phyloP scores from a whole-genome alignment of 2,113 vertebrate genomes.

The Xiphophorus hellerii region DNA sequence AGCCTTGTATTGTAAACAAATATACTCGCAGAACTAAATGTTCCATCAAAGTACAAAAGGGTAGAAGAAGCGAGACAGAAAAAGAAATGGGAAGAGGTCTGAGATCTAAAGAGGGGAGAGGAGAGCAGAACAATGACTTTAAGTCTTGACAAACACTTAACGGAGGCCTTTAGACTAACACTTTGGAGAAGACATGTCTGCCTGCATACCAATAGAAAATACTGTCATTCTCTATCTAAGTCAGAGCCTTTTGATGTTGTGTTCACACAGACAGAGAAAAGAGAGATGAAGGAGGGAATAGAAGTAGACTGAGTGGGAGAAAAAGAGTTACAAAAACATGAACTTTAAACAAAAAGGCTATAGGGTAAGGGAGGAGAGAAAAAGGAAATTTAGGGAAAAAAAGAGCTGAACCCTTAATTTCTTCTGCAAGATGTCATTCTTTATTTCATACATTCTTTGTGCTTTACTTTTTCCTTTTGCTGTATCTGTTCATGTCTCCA shows the following conservation, averaged over 20 bases:
- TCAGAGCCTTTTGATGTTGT: slow-evolving; percentile 83
- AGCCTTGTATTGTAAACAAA: slow-evolving; percentile 9
- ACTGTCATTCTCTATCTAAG: slow-evolving; percentile 83
- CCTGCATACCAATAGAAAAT: slow-evolving; percentile 85
- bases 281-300: slow-evolving; percentile 52
- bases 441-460: background rate
- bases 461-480: slow-evolving; percentile 7
- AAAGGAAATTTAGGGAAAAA: slow-evolving; percentile 1
- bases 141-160: slow-evolving; percentile 87
- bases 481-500: slow-evolving; percentile 6
- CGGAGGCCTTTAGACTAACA: slow-evolving; percentile 81
- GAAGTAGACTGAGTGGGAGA: slow-evolving; percentile 33
- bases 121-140: slow-evolving; percentile 79
- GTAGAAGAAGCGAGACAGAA: slow-evolving; percentile 73
- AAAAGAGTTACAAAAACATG: slow-evolving; percentile 10
- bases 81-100: slow-evolving; percentile 80
- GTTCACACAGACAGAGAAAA: slow-evolving; percentile 71
- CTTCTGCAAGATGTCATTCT: slow-evolving; percentile 15
- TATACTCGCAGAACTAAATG: slow-evolving; percentile 55
- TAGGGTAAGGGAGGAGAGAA: background rate
- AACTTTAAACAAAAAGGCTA: slow-evolving; percentile 5
- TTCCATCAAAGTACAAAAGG: slow-evolving; percentile 76
- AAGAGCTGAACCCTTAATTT: slow-evolving; percentile 14
- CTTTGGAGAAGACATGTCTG: slow-evolving; percentile 83
- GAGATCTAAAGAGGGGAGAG: slow-evolving; percentile 76